These are phyloP conservation scores for Autographa pulchrina DNA, from an alignment of 2,888 invertebrate genomes.

Conservation along the genomic window DNA sequence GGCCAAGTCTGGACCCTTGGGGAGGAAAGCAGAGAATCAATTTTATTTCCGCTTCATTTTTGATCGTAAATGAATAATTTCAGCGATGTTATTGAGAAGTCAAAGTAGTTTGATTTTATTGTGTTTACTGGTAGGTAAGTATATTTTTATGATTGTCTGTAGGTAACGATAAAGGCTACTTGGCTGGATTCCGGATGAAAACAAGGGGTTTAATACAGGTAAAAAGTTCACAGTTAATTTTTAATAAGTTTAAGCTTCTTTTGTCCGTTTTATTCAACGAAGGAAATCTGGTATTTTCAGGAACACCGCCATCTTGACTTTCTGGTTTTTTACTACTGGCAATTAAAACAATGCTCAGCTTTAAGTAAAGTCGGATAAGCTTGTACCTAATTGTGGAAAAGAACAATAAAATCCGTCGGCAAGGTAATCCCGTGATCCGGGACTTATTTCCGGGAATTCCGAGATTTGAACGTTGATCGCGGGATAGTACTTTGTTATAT, in stretches of 20 bases:
- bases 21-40: conserved; percentile 15
- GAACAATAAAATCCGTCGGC: conserved; percentile 55
- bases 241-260: conserved; percentile 3
- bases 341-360: conserved; percentile 46
- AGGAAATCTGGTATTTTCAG: conserved; percentile 7
- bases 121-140: background rate
- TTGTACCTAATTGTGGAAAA: conserved; percentile 49
- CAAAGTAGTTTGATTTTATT: background rate
- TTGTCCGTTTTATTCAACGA: background rate
- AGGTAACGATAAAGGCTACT: background rate
- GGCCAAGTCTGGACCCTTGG: conserved; percentile 29
- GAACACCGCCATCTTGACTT: conserved; percentile 16
- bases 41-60: conserved; percentile 5
- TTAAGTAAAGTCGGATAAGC: conserved; percentile 47
- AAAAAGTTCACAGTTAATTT: background rate
- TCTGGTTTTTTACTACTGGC: conserved; percentile 17
- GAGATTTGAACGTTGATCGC: conserved; percentile 56
- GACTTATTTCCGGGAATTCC: conserved; percentile 52
- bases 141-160: background rate
- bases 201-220: background rate
- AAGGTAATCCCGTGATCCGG: conserved; percentile 55
- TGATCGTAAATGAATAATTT: conserved; percentile 3
- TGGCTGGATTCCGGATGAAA: background rate
- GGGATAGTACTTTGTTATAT: conserved; percentile 49
- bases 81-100: background rate